phyloP scores from a whole-genome alignment of 2,113 vertebrate species.

The Strix uralensis region DNA sequence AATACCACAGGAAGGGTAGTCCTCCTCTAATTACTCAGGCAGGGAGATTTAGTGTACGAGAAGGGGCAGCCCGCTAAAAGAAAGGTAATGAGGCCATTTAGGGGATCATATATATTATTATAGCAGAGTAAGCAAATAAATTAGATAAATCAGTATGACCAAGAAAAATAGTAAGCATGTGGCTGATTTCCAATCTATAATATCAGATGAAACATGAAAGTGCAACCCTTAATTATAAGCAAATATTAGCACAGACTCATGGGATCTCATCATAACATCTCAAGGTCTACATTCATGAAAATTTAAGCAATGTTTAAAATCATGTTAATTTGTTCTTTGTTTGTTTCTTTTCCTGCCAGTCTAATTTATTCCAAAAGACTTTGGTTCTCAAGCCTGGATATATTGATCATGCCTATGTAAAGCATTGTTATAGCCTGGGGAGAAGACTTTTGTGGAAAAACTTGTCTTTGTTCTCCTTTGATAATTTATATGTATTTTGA shows the following conservation, averaged over 20 bases:
- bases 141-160: conserved; percentile 42
- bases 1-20: neutral
- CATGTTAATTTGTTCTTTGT: conserved; percentile 86
- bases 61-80: conserved; percentile 4
- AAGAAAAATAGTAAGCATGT: conserved; percentile 62
- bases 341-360: conserved; percentile 79
- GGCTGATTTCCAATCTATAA: conserved; percentile 74
- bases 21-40: neutral
- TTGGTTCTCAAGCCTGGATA: conserved; percentile 76
- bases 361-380: conserved; percentile 83
- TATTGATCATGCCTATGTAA: conserved; percentile 74
- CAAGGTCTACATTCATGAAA: conserved; percentile 85
- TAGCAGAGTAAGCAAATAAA: conserved; percentile 50
- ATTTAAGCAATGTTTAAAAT: conserved; percentile 84
- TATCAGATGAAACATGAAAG: conserved; percentile 80
- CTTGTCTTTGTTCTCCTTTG: conserved; percentile 80
- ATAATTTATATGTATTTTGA: conserved; percentile 77
- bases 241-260: conserved; percentile 79
- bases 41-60: neutral
- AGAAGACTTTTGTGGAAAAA: conserved; percentile 77
- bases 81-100: conserved; percentile 14
- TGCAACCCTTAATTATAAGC: conserved; percentile 79
- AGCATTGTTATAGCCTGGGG: conserved; percentile 78
- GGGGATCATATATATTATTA: conserved; percentile 28
- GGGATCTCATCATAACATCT: conserved; percentile 83